These are phyloP conservation scores for Parelbella ahira DNA, from an alignment of 2,888 invertebrate genomes.

Conservation along the genomic window DNA sequence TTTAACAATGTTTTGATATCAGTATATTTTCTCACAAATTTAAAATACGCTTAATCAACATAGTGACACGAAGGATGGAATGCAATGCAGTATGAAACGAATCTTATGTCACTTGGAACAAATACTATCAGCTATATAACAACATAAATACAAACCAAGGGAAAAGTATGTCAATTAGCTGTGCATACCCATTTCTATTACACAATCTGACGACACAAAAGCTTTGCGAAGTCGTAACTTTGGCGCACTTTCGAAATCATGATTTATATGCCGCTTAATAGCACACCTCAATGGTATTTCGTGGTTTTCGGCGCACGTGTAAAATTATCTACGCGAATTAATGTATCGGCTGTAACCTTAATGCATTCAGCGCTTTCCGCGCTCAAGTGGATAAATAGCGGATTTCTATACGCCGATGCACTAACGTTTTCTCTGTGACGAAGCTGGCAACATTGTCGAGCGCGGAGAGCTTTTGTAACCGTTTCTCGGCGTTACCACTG, in stretches of 20 bases:
- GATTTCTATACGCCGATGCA: constrained; percentile 37
- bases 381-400: constrained; percentile 24
- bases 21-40: no score
- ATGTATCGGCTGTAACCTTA: constrained; percentile 11
- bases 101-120: no score
- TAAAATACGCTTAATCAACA: no score
- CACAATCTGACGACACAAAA: constrained; percentile 3
- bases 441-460: constrained; percentile 47
- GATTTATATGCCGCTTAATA: constrained; percentile 9
- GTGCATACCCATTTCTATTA: not conserved
- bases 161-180: constrained; percentile 1
- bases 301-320: constrained; percentile 21
- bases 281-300: constrained; percentile 2
- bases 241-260: constrained; percentile 3
- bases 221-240: constrained; percentile 4
- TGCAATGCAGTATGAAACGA: no score
- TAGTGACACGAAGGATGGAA: no score
- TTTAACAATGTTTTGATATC: no score
- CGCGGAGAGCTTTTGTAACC: constrained; percentile 55
- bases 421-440: constrained; percentile 47
- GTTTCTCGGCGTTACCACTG: constrained; percentile 55
- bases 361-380: constrained; percentile 27
- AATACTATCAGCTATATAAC: no score
- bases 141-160: no score
- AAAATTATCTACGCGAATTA: constrained; percentile 26